Evolutionary conservation across 64 coral and sea anemone genomes (phyloP), one percentile per base, ranked within the genome.

Genomic region (Dendrophyllia cribrosa): DNA sequence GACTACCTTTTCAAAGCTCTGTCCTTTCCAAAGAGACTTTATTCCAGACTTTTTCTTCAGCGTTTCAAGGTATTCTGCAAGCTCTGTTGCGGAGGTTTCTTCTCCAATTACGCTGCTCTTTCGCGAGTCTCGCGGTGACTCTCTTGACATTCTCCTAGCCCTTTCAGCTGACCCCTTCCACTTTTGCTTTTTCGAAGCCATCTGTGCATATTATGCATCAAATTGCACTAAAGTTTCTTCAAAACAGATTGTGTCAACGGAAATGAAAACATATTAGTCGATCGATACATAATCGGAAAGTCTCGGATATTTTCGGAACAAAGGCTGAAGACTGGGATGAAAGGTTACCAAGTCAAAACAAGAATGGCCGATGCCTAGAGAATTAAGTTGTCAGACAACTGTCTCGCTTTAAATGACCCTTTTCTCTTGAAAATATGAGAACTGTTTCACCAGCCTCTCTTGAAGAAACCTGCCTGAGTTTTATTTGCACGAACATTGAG

Each of bases 111-210:
- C 24, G 34, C 97, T 96, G 47, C 85, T 62, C 58, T 62, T 94
- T 88, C 87, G 61, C 13, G 79, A 86, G 58, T 71, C 64, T 22
- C 51, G 58, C 0, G 83, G 69, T 59, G 91, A 99, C 44, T 65
- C 75, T 78, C 93, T 88, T 43, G 96, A 98, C 4, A 91, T 6
- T 47, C 94, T 87, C 46, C 91, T 92, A 15, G 94, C 70, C 74
- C 94, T 96, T 20, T 97, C 88, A 83, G 87, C 93, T 2, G 92
- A 91, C 64, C 90, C 75, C 58, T 88, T 94, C 95, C 95, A 97
- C 64, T 72, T 86, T 51, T 46, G 78, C 74, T 87, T 95, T 74
- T 79, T 91, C 59, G 88, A 91, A 68, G 84, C 84, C 72, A 74
- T 88, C 14, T 78, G 72, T 86, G 79, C 72, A 91, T 66, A 77